These are phyloP conservation scores for Pterophyllum scalare DNA, from an alignment of 2,113 vertebrate genomes.

Conservation along the genomic window DNA sequence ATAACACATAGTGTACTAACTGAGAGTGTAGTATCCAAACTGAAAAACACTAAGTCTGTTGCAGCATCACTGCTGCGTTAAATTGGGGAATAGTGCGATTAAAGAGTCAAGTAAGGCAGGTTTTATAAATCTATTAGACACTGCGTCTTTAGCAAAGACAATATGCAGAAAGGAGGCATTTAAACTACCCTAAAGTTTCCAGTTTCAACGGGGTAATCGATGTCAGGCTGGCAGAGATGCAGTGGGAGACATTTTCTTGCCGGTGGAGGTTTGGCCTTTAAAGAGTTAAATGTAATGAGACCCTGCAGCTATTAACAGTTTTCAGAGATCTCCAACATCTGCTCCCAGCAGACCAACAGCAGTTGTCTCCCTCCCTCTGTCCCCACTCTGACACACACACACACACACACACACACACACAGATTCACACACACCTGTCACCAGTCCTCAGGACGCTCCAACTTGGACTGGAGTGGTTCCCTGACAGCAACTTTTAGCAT, in stretches of 20 bases:
- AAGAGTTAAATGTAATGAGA: slow-evolving; percentile 79
- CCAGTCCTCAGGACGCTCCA: slow-evolving; percentile 55
- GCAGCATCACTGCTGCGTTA: background rate
- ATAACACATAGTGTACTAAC: background rate
- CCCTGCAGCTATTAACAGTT: slow-evolving; percentile 80
- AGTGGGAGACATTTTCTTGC: slow-evolving; percentile 1
- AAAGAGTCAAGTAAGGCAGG: background rate
- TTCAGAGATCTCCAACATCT: slow-evolving; percentile 80
- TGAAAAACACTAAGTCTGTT: too few relatives aligned
- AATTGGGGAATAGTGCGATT: background rate
- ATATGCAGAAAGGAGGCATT: background rate
- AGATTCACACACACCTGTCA: slow-evolving; percentile 67
- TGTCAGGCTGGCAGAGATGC: background rate
- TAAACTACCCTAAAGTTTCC: background rate
- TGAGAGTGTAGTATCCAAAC: background rate
- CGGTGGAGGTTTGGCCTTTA: slow-evolving; percentile 44
- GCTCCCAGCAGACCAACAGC: slow-evolving; percentile 76
- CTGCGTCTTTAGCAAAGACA: too few relatives aligned
- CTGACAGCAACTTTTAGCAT: slow-evolving; percentile 35
- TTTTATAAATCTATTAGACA: background rate
- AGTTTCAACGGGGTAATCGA: background rate
- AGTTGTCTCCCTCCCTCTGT: slow-evolving; percentile 69
- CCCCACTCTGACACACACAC: slow-evolving; percentile 33
- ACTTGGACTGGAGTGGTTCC: slow-evolving; percentile 7
- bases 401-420: slow-evolving; percentile 22